phyloP scores from a whole-genome alignment of 2,888 invertebrate species.

The Drosophila suboccidentalis region DNA sequence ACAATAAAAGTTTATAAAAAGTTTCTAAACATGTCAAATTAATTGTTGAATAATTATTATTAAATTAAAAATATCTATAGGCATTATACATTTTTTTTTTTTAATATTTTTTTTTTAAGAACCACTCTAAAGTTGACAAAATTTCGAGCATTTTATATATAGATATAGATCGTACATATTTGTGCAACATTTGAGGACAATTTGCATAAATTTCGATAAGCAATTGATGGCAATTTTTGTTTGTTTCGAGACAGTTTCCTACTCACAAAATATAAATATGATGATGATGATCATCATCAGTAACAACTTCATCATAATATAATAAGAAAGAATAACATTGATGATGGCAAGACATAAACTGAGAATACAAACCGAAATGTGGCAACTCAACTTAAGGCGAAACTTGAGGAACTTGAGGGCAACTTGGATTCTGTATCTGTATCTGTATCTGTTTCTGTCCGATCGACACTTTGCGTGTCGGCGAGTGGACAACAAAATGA shows the following conservation, averaged over 20 bases:
- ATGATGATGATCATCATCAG: background rate
- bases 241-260: constrained; percentile 11
- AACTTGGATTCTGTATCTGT: background rate
- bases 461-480: constrained; percentile 37
- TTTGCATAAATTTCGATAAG: constrained; percentile 64
- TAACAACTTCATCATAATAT: constrained; percentile 24
- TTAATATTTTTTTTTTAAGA: background rate
- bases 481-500: constrained; percentile 8
- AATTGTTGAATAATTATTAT: background rate
- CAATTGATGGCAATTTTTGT: constrained; percentile 53
- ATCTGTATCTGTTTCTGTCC: background rate
- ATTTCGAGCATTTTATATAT: constrained; percentile 19
- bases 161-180: constrained; percentile 20
- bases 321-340: background rate
- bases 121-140: background rate
- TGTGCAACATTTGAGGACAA: constrained; percentile 41
- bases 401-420: constrained; percentile 11
- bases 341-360: constrained; percentile 7
- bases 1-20: too few species aligned
- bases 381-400: too few species aligned
- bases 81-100: background rate
- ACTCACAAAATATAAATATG: background rate
- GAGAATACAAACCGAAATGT: constrained; percentile 30
- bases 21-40: background rate
- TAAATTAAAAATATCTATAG: background rate